Conservation (phyloP, 2,113 vertebrate species). For the Callopanchax toddi region DNA sequence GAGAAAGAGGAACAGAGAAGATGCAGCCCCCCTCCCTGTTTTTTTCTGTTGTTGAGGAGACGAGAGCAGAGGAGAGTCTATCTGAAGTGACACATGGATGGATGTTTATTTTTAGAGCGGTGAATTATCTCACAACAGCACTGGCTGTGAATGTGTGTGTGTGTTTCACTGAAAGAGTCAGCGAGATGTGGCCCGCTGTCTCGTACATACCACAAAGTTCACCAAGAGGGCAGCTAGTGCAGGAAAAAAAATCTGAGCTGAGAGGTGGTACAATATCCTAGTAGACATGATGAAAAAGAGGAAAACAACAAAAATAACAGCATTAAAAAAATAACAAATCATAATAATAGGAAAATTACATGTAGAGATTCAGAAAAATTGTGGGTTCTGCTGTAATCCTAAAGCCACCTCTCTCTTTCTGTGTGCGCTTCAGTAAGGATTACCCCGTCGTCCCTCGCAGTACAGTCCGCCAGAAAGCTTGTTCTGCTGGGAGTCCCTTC, state of each 20-base stretch:
- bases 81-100: slow-evolving; percentile 75
- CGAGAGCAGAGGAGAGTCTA: slow-evolving; percentile 53
- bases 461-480: slow-evolving; percentile 88
- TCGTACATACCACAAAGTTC: slow-evolving; percentile 70
- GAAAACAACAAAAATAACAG: slow-evolving; percentile 1
- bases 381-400: not conserved
- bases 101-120: slow-evolving; percentile 77
- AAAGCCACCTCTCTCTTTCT: not conserved
- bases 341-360: slow-evolving; percentile 9
- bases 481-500: slow-evolving; percentile 88
- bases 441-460: slow-evolving; percentile 93
- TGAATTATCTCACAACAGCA: slow-evolving; percentile 71
- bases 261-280: slow-evolving; percentile 49
- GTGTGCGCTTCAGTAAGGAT: slow-evolving; percentile 84
- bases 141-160: slow-evolving; percentile 41
- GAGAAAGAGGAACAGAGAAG: not conserved
- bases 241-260: slow-evolving; percentile 58
- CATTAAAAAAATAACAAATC: not conserved
- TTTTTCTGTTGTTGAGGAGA: slow-evolving; percentile 45
- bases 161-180: slow-evolving; percentile 53
- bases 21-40: slow-evolving; percentile 25
- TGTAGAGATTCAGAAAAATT: not conserved
- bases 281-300: slow-evolving; percentile 36
- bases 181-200: slow-evolving; percentile 70
- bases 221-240: slow-evolving; percentile 65